Evolutionary conservation across 1,140 invertebrate genomes (phyloP).

Genomic region (Drosophila kohkoa): DNA sequence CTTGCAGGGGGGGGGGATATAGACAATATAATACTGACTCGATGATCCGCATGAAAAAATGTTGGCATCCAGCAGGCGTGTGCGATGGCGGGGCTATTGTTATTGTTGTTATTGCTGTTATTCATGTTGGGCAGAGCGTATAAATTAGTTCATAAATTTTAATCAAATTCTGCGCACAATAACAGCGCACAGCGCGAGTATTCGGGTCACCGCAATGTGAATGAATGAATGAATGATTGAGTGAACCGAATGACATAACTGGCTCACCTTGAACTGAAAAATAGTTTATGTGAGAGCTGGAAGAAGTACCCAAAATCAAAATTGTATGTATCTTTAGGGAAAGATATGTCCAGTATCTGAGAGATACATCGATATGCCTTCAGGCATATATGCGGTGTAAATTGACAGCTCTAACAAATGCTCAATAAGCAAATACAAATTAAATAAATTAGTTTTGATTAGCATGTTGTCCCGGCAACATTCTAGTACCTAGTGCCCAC

Average conservation of each 20-base stretch:
- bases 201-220: conserved; percentile 26
- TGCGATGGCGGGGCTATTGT: conserved; percentile 25
- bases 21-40: conserved; percentile 4
- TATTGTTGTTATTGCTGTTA: conserved; percentile 36
- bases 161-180: conserved; percentile 50
- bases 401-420: conserved; percentile 27
- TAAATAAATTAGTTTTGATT: conserved; percentile 52
- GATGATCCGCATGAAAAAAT: conserved; percentile 6
- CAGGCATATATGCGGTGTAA: neutral
- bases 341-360: conserved; percentile 4
- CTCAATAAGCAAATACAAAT: conserved; percentile 41
- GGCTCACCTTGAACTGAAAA: conserved; percentile 50
- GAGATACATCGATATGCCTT: neutral
- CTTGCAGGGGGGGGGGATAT: conserved; percentile 6
- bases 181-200: conserved; percentile 4
- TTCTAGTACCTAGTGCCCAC: neutral
- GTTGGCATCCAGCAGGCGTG: conserved; percentile 36
- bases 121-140: conserved; percentile 23
- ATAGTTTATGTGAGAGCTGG: conserved; percentile 14
- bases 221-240: conserved; percentile 16
- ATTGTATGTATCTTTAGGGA: neutral
- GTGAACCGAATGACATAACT: conserved; percentile 36
- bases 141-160: conserved; percentile 63
- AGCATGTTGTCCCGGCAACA: conserved; percentile 20
- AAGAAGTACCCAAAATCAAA: neutral